These are phyloP conservation scores for Malthinus flaveolus DNA, from an alignment of 2,888 invertebrate species.

Conservation along the genomic window DNA sequence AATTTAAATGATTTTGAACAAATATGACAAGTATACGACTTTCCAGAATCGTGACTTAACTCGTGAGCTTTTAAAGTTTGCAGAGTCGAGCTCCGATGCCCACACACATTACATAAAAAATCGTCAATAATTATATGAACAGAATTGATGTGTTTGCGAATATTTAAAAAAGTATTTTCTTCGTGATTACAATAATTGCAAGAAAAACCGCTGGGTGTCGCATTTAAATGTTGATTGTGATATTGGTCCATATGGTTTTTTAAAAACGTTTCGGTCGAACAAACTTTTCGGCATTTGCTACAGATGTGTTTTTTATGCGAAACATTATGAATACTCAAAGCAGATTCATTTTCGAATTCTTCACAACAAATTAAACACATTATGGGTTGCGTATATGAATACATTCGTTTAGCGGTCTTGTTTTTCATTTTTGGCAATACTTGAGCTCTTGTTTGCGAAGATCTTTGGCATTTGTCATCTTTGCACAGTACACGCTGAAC, in stretches of 20 bases:
- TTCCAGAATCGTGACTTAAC: slow-evolving; percentile 58
- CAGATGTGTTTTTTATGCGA: slow-evolving; percentile 31
- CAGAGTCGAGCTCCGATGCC: slow-evolving; percentile 32
- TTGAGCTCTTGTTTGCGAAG: too few relatives aligned
- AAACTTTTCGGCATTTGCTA: slow-evolving; percentile 11
- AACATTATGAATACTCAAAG: too few relatives aligned
- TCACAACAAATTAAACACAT: too few relatives aligned
- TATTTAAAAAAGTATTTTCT: not conserved
- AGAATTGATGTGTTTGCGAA: not conserved
- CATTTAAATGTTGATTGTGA: not conserved
- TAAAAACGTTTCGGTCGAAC: slow-evolving; percentile 4
- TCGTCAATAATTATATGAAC: too few relatives aligned
- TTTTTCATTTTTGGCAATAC: too few relatives aligned
- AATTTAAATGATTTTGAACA: slow-evolving; percentile 43
- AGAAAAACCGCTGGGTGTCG: not conserved
- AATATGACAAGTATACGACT: slow-evolving; percentile 56
- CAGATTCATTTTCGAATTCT: too few relatives aligned
- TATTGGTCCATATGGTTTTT: not conserved
- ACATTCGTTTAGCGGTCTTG: too few relatives aligned
- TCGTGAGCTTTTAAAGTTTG: slow-evolving; percentile 47
- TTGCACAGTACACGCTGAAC: too few relatives aligned
- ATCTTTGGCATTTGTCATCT: too few relatives aligned
- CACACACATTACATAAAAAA: slow-evolving; percentile 29
- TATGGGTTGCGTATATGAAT: too few relatives aligned
- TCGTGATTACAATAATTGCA: not conserved